Evolutionary conservation across 2,797 vertebrate species (phyloP), one percentile per base, ranked within the genome.

Genomic region (Zalophus californianus): DNA sequence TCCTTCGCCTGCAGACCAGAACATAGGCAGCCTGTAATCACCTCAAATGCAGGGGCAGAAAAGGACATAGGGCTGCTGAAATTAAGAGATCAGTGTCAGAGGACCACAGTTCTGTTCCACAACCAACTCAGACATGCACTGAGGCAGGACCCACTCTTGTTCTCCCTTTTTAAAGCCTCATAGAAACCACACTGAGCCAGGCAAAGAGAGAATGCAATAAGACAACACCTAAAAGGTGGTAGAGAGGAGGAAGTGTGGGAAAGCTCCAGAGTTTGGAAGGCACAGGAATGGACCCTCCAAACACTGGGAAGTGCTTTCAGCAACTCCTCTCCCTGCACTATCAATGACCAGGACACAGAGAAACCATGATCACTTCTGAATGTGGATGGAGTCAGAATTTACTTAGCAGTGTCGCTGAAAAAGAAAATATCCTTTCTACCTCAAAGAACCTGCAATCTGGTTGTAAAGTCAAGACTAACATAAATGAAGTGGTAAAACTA

Each of bases 351-450:
- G 64, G 64, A n/a, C 62, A 23, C 35, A 38, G 35, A 66, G 15
- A 56, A 18, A 56, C 68, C 21, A 72, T 23, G 21, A 72, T 41
- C 35, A 41, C 68, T 72, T 72, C 41, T 0, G 10, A 41, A 41
- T 72, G 68, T 21, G 25, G 68, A 21, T 38, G 11, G 68, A 72
- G 5, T 72, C 68, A 12, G 60, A 64, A 72, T 90, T 90, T 85
- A 80, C 23, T 82, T 70, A 92, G n/a, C 15, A 91, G 54, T 41
- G 12, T 75, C 85, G 70, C 20, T 87, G 44, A 66, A 20, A 72
- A 86, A 90, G 44, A 83, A 82, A 94, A n/a, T 78, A 68, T 44
- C 21, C 84, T 84, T 77, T 62, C 15, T 12, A 44, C 54, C 8
- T 83, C 32, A 86, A 13, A 70, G 12, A 62, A 20, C 29, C 35